Conservation (phyloP, 2,113 vertebrate species). For the Chlamydotis undulata region DNA sequence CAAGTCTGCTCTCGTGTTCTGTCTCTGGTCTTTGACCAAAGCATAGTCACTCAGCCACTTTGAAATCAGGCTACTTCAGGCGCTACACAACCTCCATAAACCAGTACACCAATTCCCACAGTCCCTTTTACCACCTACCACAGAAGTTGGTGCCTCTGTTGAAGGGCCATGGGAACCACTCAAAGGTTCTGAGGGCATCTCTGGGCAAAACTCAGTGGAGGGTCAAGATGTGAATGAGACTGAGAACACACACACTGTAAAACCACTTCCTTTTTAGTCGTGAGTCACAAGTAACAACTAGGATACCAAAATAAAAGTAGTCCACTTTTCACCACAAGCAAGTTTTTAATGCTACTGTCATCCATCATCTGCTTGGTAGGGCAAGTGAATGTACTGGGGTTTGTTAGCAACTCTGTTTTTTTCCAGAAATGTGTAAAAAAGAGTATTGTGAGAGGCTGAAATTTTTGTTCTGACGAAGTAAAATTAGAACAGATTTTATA, state of each 20-base stretch:
- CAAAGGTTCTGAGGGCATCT: not conserved
- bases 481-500: not conserved
- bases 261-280: conserved; percentile 15
- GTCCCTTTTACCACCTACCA: not conserved
- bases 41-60: not conserved
- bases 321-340: not conserved
- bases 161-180: not conserved
- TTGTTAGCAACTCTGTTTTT: not conserved
- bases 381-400: not conserved
- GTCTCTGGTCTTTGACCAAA: not conserved
- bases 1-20: not conserved
- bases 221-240: not conserved
- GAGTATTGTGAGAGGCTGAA: not conserved
- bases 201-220: not conserved
- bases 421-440: not conserved
- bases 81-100: not conserved
- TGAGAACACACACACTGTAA: conserved; percentile 17
- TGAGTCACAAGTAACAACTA: not conserved
- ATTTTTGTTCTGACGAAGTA: not conserved
- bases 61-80: not conserved
- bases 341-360: not conserved
- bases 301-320: conserved; percentile 7
- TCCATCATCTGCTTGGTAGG: not conserved
- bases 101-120: not conserved
- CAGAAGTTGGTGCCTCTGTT: not conserved